Conservation (phyloP, 2,113 vertebrate species). For the Siniperca chuatsi region DNA sequence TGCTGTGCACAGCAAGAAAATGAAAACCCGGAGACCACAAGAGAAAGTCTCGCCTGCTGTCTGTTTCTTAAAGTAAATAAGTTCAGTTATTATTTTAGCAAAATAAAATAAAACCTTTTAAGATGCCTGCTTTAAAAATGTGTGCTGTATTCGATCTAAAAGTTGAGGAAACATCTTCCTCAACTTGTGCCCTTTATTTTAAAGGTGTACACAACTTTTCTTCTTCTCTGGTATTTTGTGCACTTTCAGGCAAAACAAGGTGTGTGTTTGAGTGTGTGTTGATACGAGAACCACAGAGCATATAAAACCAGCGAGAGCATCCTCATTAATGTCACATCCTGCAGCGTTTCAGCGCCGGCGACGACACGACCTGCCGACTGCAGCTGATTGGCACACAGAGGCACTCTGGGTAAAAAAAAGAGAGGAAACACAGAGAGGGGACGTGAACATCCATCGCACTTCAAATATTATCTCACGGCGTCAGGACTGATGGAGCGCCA, state of each 20-base stretch:
- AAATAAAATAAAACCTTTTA: background rate
- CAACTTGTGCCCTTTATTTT: background rate
- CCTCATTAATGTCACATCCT: conserved; percentile 42
- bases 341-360: conserved; percentile 4
- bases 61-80: too few relatives aligned
- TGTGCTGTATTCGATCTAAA: background rate
- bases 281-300: background rate
- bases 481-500: conserved; percentile 48
- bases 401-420: conserved; percentile 34
- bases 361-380: background rate
- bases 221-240: background rate
- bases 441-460: conserved; percentile 56
- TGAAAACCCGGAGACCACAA: too few relatives aligned
- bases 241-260: background rate
- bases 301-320: conserved; percentile 1
- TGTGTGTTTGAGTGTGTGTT: conserved; percentile 12
- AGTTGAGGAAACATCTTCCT: background rate
- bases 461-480: conserved; percentile 57
- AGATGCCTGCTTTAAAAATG: background rate
- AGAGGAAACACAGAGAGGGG: background rate
- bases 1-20: too few relatives aligned
- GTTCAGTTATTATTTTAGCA: background rate
- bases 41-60: background rate
- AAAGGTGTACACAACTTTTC: too few relatives aligned
- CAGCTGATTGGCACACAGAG: background rate